Evolutionary conservation across 2,797 vertebrate genomes (phyloP), one percentile per base, ranked within the genome.

Genomic region (Catostomus latipinnis): DNA sequence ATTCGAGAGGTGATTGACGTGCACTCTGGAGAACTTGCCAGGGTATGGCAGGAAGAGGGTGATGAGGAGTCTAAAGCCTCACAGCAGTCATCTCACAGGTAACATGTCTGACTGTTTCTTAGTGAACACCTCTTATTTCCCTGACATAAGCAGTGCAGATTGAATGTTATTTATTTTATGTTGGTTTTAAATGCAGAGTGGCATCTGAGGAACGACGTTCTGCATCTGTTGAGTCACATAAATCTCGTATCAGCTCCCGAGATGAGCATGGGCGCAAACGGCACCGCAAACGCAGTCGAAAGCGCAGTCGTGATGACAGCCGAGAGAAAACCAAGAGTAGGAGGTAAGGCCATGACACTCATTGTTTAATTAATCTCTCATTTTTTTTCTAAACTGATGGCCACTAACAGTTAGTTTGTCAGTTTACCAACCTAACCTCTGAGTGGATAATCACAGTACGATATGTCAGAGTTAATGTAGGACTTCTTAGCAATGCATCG

Each of bases 1-100:
- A 98, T 99, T 83, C 94, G 96, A 65, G 97, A 99, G 80, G 98
- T 99, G 82, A 99, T 99, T 81, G 92, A 86, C 13, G 96, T 98
- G n/a, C 97, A 99, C 89, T 98, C 97, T 85, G 94, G 92, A 69
- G 97, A 98, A 81, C 94, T 99, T 13, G 84, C 91, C 84, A 91
- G 86, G 75, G 93, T 97, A 9, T 98, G 97, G 97, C 94, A 91
- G 62, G 95, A 96, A 7, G 95, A 95, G 45, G 86, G 92, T 83
- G 92, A 93, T 56, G 89, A 90, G 12, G 81, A 86, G 65, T 14
- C 73, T 0, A 70, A 54, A 6, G 81, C 78, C 57, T 69, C 88
- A 8, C 86, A 85, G 34, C 77, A 58, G 18, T 78, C 85, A 46
- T 83, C 87, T 4, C 88, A 89, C 56, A 90, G 92, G 93, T 94